Percentiles rank a stretch among this genome's conserved stretches.
These are phyloP conservation scores for Carabus problematicus DNA, from an alignment of 2,888 invertebrate genomes.

Conservation along the genomic window DNA sequence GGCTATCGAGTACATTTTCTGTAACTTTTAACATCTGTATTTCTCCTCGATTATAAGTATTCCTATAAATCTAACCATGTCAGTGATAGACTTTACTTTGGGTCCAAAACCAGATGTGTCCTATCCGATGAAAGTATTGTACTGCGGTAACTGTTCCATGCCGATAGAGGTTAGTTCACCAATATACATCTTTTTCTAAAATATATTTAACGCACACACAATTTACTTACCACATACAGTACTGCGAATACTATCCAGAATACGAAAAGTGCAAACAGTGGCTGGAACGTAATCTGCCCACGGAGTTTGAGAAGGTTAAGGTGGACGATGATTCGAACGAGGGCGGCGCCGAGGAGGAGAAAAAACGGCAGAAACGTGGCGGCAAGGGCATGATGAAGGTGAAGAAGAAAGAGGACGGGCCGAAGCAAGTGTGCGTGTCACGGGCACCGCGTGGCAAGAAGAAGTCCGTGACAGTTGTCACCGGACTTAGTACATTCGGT, in stretches of 20 bases:
- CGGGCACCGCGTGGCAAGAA: constrained; percentile 96
- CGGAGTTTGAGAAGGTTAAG: constrained; percentile 89
- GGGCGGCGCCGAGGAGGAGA: constrained; percentile 86
- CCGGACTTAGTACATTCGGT: constrained; percentile 95
- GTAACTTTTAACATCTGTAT: no score
- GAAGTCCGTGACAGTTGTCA: constrained; percentile 97
- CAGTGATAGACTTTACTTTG: constrained; percentile 45
- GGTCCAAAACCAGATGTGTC: constrained; percentile 66
- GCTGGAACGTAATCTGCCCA: constrained; percentile 93
- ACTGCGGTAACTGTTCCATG: constrained; percentile 94
- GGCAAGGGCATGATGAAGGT: constrained; percentile 96
- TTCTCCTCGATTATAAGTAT: no score
- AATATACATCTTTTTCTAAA: constrained; percentile 34
- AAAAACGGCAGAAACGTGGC: constrained; percentile 95
- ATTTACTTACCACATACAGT: constrained; percentile 66
- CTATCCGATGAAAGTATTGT: constrained; percentile 85
- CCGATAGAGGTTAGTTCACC: constrained; percentile 78
- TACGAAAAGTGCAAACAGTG: constrained; percentile 97
- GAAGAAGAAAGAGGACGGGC: constrained; percentile 92
- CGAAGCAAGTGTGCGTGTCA: constrained; percentile 84
- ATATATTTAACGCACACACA: constrained; percentile 25
- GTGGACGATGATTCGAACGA: constrained; percentile 71
- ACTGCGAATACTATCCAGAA: constrained; percentile 98
- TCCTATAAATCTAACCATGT: constrained; percentile 37
- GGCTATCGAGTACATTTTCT: no score